phyloP scores from a whole-genome alignment of 2,888 invertebrate species.

The Conchocele bisecta region DNA sequence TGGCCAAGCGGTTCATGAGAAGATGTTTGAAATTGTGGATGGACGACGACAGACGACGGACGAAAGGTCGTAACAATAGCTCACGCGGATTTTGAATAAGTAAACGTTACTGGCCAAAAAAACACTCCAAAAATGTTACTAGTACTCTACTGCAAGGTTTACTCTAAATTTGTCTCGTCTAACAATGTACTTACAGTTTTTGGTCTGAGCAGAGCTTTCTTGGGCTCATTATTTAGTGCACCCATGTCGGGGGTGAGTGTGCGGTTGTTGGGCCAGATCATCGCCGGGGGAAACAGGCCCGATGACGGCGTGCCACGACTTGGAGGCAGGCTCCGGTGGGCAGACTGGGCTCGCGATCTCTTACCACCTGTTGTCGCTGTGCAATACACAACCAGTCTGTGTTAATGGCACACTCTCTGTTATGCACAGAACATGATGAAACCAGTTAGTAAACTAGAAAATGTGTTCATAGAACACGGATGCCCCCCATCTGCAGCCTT shows the following conservation, averaged over 20 bases:
- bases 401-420: no score
- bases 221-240: constrained; percentile 61
- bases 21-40: no score
- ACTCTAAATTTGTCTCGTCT: neutral
- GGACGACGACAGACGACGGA: no score
- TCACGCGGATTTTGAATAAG: no score
- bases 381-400: no score
- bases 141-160: constrained; percentile 2
- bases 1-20: no score
- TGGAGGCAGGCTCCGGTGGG: constrained; percentile 55
- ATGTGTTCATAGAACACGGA: no score
- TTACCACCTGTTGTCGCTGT: constrained; percentile 47
- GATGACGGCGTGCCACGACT: constrained; percentile 66
- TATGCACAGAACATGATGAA: no score
- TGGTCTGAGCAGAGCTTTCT: constrained; percentile 77
- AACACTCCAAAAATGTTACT: neutral
- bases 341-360: constrained; percentile 68
- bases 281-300: constrained; percentile 72
- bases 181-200: constrained; percentile 76
- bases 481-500: no score
- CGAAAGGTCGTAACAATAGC: no score
- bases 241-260: constrained; percentile 72
- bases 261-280: constrained; percentile 73
- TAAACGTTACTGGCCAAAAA: no score
- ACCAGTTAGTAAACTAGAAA: no score